Evolutionary conservation across 2,888 invertebrate genomes (phyloP), one percentile per base, ranked within the genome.

Genomic region (Gastrophysa polygoni): DNA sequence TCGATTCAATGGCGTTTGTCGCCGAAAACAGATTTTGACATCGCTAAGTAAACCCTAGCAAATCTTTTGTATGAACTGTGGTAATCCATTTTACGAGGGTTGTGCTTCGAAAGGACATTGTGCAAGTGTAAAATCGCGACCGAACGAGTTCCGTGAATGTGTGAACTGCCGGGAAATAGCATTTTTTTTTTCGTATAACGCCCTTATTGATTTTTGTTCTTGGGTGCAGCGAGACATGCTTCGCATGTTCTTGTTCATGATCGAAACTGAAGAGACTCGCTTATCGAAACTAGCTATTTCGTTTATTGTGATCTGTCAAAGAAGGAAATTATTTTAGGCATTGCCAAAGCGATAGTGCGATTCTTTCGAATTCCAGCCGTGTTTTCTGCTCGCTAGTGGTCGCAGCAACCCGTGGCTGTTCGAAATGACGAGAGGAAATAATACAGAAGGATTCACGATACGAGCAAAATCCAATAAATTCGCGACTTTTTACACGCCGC

Each of bases 1-100:
- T 81, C 78, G 78, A 80, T 80, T 80, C 78, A 81, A 82, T 82
- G 82, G 82, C 81, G 82, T 79, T 69, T 81, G 77, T 77, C 75
- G 75, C 73, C 73, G 71, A 71, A 74, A 73, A 71, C 69, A 70
- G 74, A 75, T 76, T 76, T 76, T 76, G 71, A 70, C 69, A 71
- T 67, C 59, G 55, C 62, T 48, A 50, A 66, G 61, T 59, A 56
- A 57, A 64, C 51, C 14, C 32, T 43, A 57, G 47, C 52, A 60
- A 59, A 52, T 58, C 61, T 28, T 55, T 61, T 59, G 49, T 58
- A 51, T 62, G 59, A 55, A 55, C 55, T 46, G 51, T 49, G 49
- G 57, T 47, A 58, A 49, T 57, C 60, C 46, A 21, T 44, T 57
- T 44, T 32, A 57, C 43, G 24, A 63, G 51, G 64, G 50, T 64